Evolutionary conservation across 53 echinoderm and acorn worm genomes (phyloP), one percentile per base, ranked within the genome.

Genomic region (Astropecten irregularis): DNA sequence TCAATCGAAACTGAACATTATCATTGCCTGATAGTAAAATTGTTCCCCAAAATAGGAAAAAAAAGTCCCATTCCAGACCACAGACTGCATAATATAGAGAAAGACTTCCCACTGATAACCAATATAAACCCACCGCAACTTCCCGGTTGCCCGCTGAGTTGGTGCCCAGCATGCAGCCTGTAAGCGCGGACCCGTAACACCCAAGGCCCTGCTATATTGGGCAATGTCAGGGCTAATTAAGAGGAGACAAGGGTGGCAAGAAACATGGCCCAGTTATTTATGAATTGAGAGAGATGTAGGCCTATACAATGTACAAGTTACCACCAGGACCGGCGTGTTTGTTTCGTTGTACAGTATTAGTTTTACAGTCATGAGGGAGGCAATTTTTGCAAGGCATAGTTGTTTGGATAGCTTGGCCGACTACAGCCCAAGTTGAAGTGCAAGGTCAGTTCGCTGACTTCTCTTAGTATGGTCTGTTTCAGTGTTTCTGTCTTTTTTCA

Each of bases 41-140:
- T n/a, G n/a, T n/a, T n/a, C n/a, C n/a, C n/a, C n/a, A n/a, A n/a
- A n/a, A n/a, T n/a, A n/a, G n/a, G n/a, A n/a, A n/a, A 71, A 71
- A 31, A 2, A 30, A 40, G 34, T 39, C 20, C 58, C 56, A 76
- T 58, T 76, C 37, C 58, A 39, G 59, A 76, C 76, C 57, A 56
- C 76, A 76, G 18, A 76, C 76, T 56, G 38, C 76, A 55, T 76
- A 56, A 76, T 40, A 30, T 38, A n/a, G 39, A 56, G 25, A 58
- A 76, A 14, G 57, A 76, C 76, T 58, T 76, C 76, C 76, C 76
- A 57, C 57, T 42, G 76, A 76, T 57, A 76, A 76, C 76, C 76
- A 76, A 76, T 76, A n/a, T n/a, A 76, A 56, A 11, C 39, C 76
- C 58, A 58, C 76, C 58, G 30, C 76, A 76, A 76, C 40, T 76